Evolutionary conservation across 2,797 vertebrate genomes (phyloP).

Genomic region (Myotis planiceps): DNA sequence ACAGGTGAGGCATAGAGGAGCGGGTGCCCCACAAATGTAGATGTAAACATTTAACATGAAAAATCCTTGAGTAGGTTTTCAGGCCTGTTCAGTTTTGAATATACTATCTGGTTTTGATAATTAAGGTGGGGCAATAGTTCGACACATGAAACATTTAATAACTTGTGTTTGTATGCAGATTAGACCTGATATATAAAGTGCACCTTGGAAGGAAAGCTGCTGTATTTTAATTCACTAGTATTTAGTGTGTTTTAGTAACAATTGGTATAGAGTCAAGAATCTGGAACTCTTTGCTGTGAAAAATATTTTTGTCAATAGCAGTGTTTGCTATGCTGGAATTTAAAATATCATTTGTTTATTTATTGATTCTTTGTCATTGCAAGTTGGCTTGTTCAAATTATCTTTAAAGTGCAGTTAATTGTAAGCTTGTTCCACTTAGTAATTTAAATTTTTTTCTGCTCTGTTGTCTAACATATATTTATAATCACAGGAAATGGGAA

Average conservation of each 20-base stretch:
- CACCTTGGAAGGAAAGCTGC: not conserved
- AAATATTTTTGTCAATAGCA: not conserved
- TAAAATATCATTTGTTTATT: slow-evolving; percentile 30
- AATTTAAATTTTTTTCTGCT: slow-evolving; percentile 23
- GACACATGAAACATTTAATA: not conserved
- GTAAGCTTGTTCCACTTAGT: not conserved
- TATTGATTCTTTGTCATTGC: not conserved
- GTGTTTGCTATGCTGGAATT: slow-evolving; percentile 23
- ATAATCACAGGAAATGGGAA: slow-evolving; percentile 11
- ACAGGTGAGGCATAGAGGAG: not conserved
- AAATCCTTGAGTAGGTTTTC: not conserved
- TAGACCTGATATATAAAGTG: not conserved
- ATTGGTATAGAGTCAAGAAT: not conserved
- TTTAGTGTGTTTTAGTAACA: slow-evolving; percentile 20
- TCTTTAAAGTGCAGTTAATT: slow-evolving; percentile 37
- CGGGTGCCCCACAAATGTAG: not conserved
- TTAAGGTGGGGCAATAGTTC: not conserved
- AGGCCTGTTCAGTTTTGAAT: not conserved
- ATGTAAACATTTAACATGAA: not conserved
- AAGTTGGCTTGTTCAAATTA: slow-evolving; percentile 33
- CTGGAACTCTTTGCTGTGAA: not conserved
- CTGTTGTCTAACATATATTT: not conserved
- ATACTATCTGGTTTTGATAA: not conserved
- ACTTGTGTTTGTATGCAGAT: not conserved
- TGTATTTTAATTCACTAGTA: not conserved